These are phyloP conservation scores for Gadopsis marmoratus DNA, from an alignment of 2,797 vertebrate genomes.

Conservation along the genomic window DNA sequence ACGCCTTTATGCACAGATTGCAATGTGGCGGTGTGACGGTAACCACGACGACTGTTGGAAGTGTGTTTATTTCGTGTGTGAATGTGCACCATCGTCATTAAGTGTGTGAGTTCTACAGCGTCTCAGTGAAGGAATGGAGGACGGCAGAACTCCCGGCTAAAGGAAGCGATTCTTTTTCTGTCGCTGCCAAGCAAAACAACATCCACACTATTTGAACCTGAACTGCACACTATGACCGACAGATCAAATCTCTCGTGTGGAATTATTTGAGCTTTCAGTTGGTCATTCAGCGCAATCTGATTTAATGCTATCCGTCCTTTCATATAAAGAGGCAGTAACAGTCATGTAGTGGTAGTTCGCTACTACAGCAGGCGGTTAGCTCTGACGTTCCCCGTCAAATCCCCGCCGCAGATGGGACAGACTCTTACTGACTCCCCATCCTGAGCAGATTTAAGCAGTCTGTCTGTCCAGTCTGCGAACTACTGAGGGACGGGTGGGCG, in stretches of 20 bases:
- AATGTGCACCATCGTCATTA: not conserved
- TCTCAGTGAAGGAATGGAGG: not conserved
- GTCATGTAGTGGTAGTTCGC: not conserved
- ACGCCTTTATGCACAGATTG: not conserved
- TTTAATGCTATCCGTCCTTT: not conserved
- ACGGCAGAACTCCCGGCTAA: not conserved
- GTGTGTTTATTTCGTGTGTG: not conserved
- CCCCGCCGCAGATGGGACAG: not conserved
- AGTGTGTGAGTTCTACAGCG: not conserved
- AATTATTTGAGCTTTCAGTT: not conserved
- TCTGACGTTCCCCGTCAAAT: not conserved
- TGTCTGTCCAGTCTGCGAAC: constrained; percentile 18
- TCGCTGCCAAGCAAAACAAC: not conserved
- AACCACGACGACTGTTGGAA: not conserved
- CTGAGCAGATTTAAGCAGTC: not conserved
- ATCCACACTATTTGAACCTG: not conserved
- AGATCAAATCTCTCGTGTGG: not conserved
- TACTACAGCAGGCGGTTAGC: not conserved
- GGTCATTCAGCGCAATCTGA: not conserved
- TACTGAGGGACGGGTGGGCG: constrained; percentile 7
- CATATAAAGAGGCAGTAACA: constrained; percentile 9
- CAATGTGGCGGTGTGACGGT: not conserved
- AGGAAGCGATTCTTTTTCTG: not conserved
- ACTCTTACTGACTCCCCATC: constrained; percentile 10
- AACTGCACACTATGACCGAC: not conserved